Conservation (phyloP, 2,888 invertebrate species). For the Tipula vernalis region DNA sequence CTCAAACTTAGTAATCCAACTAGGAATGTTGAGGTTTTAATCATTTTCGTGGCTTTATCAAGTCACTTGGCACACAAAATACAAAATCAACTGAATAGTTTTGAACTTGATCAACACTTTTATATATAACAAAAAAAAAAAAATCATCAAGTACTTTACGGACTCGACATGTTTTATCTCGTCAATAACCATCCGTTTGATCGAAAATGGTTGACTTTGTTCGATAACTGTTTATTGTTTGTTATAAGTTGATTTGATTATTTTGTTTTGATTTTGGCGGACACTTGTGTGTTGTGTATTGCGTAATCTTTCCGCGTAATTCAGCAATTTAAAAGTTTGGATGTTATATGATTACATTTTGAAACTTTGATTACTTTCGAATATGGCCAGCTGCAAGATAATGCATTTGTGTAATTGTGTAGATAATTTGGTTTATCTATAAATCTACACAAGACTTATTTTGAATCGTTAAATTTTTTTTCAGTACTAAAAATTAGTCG, state of each 20-base stretch:
- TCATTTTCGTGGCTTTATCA: not conserved
- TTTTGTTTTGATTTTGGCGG: not conserved
- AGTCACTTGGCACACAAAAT: not conserved
- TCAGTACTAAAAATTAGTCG: no score
- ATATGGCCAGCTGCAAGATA: no score
- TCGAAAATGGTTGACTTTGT: not conserved
- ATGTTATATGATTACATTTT: no score
- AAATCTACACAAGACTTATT: no score
- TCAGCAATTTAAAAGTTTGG: no score
- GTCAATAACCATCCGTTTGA: not conserved
- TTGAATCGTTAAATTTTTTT: no score
- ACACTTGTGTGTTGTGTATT: not conserved
- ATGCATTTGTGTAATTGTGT: no score
- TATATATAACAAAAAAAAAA: not conserved
- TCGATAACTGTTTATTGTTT: not conserved
- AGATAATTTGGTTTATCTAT: no score
- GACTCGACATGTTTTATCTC: not conserved
- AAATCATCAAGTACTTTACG: not conserved
- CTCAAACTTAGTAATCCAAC: not conserved
- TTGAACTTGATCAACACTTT: not conserved
- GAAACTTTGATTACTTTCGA: no score
- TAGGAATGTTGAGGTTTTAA: not conserved
- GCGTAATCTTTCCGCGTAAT: no score
- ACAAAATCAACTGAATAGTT: not conserved
- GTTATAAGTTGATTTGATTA: not conserved